Percentiles rank a stretch among this genome's conserved stretches.
Conservation (phyloP, 2,797 vertebrate genomes). For the Danio kyathit region DNA sequence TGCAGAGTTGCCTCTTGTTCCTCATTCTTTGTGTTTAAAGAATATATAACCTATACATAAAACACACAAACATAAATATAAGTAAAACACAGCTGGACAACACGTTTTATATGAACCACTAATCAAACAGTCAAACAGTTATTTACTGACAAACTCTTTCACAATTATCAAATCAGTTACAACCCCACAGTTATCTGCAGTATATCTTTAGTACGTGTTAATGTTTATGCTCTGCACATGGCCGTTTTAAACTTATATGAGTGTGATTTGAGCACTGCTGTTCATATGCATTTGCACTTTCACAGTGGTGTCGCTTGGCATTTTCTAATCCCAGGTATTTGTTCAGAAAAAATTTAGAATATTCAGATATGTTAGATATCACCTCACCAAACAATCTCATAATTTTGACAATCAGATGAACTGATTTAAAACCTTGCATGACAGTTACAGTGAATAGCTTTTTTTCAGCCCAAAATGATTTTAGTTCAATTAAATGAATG, state of each 20-base stretch:
- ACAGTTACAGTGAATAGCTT: no score
- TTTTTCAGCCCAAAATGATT: no score
- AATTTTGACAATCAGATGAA: no score
- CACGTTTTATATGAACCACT: no score
- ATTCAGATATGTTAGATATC: background rate
- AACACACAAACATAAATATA: background rate
- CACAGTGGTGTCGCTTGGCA: constrained; percentile 3
- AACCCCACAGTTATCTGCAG: constrained; percentile 3
- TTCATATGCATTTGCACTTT: constrained; percentile 1
- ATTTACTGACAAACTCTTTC: constrained; percentile 1
- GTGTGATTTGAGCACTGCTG: constrained; percentile 11
- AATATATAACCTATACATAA: constrained; percentile 90
- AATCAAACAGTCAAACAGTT: background rate
- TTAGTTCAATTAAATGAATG: no score
- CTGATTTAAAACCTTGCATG: no score
- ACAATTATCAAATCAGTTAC: constrained; percentile 4
- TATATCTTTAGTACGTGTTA: background rate
- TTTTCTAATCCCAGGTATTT: background rate
- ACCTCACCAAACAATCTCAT: no score
- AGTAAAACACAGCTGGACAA: background rate
- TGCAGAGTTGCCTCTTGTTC: constrained; percentile 89
- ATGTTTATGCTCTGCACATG: background rate
- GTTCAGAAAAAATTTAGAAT: background rate
- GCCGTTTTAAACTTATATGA: background rate
- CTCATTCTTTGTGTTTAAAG: constrained; percentile 93